phyloP scores from a whole-genome alignment of 2,113 vertebrate genomes.

The Hippocampus comes region DNA sequence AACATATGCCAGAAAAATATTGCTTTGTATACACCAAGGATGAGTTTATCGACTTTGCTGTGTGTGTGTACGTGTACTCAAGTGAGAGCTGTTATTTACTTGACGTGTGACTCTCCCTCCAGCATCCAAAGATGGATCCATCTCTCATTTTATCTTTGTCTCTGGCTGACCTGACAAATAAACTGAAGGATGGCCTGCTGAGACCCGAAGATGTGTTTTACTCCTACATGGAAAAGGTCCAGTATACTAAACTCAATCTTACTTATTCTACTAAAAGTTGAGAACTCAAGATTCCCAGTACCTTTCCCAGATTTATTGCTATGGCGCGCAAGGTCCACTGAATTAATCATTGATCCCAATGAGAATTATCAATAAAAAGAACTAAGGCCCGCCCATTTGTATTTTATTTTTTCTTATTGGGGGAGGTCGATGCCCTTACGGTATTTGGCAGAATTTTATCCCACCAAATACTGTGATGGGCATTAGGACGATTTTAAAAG shows the following conservation, averaged over 20 bases:
- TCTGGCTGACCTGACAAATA: conserved; percentile 63
- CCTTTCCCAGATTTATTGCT: not conserved
- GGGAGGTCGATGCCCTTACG: too few species aligned
- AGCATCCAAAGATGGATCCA: conserved; percentile 69
- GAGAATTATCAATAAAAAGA: too few species aligned
- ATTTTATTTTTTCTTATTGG: too few species aligned
- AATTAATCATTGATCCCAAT: not conserved
- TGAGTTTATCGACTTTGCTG: not conserved
- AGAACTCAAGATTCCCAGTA: not conserved
- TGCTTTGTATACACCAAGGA: not conserved
- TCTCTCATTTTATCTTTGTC: conserved; percentile 66
- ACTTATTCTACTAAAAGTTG: not conserved
- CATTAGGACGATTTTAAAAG: too few species aligned
- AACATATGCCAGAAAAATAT: not conserved
- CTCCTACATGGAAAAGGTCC: conserved; percentile 79
- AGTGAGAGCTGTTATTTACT: not conserved
- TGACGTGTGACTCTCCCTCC: conserved; percentile 7
- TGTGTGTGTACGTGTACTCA: not conserved
- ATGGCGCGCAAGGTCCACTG: not conserved
- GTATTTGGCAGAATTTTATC: too few species aligned
- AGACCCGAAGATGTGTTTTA: conserved; percentile 75
- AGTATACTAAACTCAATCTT: not conserved
- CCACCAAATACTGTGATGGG: too few species aligned
- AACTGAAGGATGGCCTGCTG: conserved; percentile 66
- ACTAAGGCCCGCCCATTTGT: too few species aligned